Conservation (phyloP, 1,140 invertebrate species). For the Homalodisca vitripennis region DNA sequence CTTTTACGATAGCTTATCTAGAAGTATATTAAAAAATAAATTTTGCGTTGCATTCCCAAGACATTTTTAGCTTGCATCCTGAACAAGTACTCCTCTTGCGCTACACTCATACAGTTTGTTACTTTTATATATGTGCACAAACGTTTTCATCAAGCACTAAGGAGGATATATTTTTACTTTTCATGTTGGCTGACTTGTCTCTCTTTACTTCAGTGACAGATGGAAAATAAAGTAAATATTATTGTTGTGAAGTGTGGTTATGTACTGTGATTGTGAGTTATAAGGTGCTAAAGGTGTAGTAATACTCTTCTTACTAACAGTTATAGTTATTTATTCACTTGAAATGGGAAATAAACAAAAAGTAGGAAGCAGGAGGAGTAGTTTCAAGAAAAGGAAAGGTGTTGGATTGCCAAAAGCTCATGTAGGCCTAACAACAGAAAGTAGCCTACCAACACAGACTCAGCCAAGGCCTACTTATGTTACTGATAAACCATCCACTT, state of each 20-base stretch:
- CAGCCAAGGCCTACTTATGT: not conserved
- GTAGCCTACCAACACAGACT: not conserved
- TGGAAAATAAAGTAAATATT: not conserved
- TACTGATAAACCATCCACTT: not conserved
- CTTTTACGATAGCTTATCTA: too few species aligned
- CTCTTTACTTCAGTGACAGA: not conserved
- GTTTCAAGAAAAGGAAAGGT: slow-evolving; percentile 10
- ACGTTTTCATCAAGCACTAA: too few species aligned
- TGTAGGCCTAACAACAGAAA: not conserved
- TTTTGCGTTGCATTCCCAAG: not conserved
- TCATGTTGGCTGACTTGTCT: not conserved
- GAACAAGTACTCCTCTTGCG: not conserved
- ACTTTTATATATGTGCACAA: not conserved
- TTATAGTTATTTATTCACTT: not conserved
- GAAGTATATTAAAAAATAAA: too few species aligned
- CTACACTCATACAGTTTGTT: not conserved
- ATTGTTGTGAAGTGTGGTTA: not conserved
- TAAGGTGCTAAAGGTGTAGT: too few species aligned
- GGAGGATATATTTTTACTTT: not conserved
- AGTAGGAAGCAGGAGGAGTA: not conserved
- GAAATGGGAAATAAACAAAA: slow-evolving; percentile 13
- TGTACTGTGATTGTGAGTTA: too few species aligned
- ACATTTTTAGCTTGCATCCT: not conserved
- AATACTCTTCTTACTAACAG: too few species aligned
- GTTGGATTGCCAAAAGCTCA: not conserved